Evolutionary conservation across 2,113 vertebrate genomes (phyloP), one percentile per base, ranked within the genome.

Genomic region (Columba livia): DNA sequence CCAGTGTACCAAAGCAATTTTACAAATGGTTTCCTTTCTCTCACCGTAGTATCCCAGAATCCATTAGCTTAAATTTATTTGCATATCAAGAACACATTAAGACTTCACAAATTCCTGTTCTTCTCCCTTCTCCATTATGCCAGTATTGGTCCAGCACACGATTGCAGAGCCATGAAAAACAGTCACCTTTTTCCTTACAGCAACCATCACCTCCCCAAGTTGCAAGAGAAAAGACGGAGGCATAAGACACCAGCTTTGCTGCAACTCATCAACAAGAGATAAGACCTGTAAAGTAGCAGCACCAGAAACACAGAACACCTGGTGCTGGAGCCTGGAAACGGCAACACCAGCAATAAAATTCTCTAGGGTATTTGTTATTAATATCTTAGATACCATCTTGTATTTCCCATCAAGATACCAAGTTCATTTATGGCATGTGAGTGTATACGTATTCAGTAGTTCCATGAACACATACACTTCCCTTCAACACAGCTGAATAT

Each of bases 321-420:
- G 42, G 60, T 66, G 28, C 24, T 78, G 48, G 18, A 71, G 48
- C 44, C 75, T 84, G 82, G 71, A 93, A 96, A 94, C 16, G 78
- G 53, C 50, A 93, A 11, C 12, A 65, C 8, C 5, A 2, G 58
- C 20, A 87, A 72, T 36, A 81, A 89, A 89, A 79, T 56, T 86
- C 53, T 56, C 47, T 4, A 61, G 34, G 8, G 24, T 67, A 67
- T 89, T 92, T 51, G 2, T 61, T 79, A 9, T 36, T 90, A 62
- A 86, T 79, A 54, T 50, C 40, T 44, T 73, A 82, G 64, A 79
- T 51, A 69, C 28, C 15, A 47, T 82, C 74, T 94, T 51, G 12
- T 51, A 56, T 64, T 96, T 89, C 73, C 77, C 88, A 65, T 23
- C 58, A 82, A 92, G 84, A 57, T 28, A 79, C 5, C 9, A 3